Percentiles rank a stretch among this genome's conserved stretches.
These are phyloP conservation scores for Mimachlamys varia DNA, from an alignment of 2,888 invertebrate genomes.

Conservation along the genomic window DNA sequence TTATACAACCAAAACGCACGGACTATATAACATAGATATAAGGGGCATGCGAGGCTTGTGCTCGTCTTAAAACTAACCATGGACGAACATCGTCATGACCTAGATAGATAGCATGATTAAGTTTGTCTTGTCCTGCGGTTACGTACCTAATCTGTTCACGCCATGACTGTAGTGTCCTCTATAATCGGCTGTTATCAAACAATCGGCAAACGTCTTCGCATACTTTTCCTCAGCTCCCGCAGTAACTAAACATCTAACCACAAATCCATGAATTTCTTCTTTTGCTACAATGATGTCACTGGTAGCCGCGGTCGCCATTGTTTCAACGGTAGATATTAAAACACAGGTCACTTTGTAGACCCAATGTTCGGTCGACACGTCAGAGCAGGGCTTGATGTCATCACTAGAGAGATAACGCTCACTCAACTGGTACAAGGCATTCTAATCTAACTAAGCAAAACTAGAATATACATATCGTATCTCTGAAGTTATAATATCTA, in stretches of 20 bases:
- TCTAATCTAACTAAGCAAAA: too few species aligned
- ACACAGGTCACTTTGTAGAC: neutral
- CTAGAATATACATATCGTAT: too few species aligned
- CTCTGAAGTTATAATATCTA: too few species aligned
- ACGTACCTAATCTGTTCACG: slow-evolving; percentile 42
- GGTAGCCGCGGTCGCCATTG: neutral
- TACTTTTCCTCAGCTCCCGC: slow-evolving; percentile 27
- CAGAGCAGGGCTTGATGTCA: neutral
- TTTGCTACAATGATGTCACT: slow-evolving; percentile 21
- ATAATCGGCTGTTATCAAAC: slow-evolving; percentile 37
- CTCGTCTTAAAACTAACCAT: too few species aligned
- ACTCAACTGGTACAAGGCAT: neutral
- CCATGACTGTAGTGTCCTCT: slow-evolving; percentile 44
- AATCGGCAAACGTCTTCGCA: slow-evolving; percentile 36
- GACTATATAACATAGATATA: too few species aligned
- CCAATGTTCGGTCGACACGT: neutral
- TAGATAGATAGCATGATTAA: neutral
- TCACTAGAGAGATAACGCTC: neutral
- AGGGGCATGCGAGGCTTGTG: too few species aligned
- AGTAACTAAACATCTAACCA: slow-evolving; percentile 37
- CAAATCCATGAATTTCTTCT: slow-evolving; percentile 36
- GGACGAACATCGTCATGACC: neutral
- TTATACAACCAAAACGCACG: too few species aligned
- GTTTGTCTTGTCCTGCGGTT: too few species aligned
- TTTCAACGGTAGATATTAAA: neutral